Evolutionary conservation across 1,140 invertebrate species (phyloP).

Genomic region (Amphibalanus amphitrite): DNA sequence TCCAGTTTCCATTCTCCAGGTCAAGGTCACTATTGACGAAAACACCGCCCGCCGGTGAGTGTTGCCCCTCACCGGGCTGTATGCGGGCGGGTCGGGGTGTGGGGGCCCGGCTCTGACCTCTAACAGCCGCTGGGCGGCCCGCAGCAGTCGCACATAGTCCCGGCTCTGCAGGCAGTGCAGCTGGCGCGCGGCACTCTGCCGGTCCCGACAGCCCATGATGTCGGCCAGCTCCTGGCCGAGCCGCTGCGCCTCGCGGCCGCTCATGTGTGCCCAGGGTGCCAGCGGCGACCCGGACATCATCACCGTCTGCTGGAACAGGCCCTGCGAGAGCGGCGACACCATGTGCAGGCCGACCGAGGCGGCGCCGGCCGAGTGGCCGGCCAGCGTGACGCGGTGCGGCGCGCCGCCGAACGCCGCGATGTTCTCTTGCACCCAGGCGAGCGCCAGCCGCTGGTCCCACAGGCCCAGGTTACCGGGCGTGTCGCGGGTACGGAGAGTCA

Average conservation of each 20-base stretch:
- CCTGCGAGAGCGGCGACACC: conserved; percentile 27
- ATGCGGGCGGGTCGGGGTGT: too few relatives aligned
- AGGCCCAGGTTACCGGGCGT: conserved; percentile 32
- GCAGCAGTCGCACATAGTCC: not conserved
- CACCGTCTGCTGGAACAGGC: conserved; percentile 3
- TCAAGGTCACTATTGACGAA: too few relatives aligned
- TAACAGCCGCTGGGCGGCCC: not conserved
- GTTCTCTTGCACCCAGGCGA: conserved; percentile 30
- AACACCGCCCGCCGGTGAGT: too few relatives aligned
- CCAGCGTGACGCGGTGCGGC: conserved; percentile 27
- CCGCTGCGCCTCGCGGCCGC: not conserved
- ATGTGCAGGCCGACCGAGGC: conserved; percentile 38
- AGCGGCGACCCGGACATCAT: conserved; percentile 5
- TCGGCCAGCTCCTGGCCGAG: not conserved
- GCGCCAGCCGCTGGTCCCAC: conserved; percentile 28
- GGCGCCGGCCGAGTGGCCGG: conserved; percentile 32
- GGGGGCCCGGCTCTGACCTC: too few relatives aligned
- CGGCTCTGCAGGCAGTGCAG: not conserved
- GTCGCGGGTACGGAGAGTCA: conserved; percentile 28
- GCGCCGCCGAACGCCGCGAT: conserved; percentile 30
- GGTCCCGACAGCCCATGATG: not conserved
- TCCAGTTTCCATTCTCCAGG: too few relatives aligned
- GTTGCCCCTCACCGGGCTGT: too few relatives aligned
- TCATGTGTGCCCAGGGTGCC: not conserved
- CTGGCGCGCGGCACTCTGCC: not conserved